phyloP scores from a whole-genome alignment of 2,888 invertebrate species.

The Slavum lentiscoides region DNA sequence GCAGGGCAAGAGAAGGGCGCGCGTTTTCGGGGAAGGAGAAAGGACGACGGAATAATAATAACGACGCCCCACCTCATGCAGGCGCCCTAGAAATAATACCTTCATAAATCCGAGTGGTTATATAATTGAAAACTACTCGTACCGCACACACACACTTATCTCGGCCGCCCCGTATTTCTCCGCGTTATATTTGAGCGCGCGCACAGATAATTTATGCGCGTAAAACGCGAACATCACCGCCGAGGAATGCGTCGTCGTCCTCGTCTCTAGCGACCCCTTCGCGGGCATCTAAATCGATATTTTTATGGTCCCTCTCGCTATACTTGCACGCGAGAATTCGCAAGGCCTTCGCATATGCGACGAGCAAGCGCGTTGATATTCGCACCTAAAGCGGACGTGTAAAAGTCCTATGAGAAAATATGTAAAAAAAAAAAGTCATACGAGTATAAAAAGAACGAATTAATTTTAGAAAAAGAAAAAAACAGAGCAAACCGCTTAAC shows the following conservation, averaged over 20 bases:
- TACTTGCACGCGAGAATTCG: background rate
- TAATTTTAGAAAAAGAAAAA: too few species aligned
- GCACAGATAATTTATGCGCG: background rate
- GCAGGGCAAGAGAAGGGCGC: background rate
- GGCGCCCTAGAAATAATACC: constrained; percentile 23
- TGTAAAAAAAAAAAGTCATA: too few species aligned
- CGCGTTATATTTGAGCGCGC: too few species aligned
- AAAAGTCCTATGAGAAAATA: too few species aligned
- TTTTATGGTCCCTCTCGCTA: constrained; percentile 11
- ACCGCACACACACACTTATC: constrained; percentile 1
- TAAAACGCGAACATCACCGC: constrained; percentile 17
- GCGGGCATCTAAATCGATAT: constrained; percentile 41
- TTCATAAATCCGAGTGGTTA: constrained; percentile 49
- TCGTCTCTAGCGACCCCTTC: background rate
- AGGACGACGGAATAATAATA: constrained; percentile 5
- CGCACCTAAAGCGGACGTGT: too few species aligned
- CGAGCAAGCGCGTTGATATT: too few species aligned
- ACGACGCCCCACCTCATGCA: constrained; percentile 13
- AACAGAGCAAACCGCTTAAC: too few species aligned
- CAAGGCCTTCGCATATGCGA: too few species aligned
- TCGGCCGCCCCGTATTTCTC: background rate
- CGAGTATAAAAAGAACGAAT: too few species aligned
- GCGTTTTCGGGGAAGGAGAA: background rate
- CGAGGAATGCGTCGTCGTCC: constrained; percentile 25
- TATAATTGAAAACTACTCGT: constrained; percentile 49